Percentiles rank a stretch among this genome's conserved stretches.
These are phyloP conservation scores for Trilocha varians DNA, from an alignment of 2,888 invertebrate genomes.

Conservation along the genomic window DNA sequence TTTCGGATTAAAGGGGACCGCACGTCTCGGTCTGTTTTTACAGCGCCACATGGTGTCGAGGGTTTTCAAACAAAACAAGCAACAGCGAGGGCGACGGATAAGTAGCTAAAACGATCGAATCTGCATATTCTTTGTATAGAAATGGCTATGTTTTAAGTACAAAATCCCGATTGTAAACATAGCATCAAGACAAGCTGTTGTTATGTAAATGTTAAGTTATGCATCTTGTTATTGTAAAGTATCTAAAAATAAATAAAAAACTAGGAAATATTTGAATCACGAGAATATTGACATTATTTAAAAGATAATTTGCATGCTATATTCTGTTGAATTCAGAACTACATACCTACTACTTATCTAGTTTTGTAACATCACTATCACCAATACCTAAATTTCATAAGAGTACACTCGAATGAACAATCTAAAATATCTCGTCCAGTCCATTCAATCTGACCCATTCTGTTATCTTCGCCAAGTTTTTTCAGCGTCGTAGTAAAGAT, in stretches of 20 bases:
- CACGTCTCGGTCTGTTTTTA: constrained; percentile 51
- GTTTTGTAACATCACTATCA: no score
- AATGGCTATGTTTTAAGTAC: neutral
- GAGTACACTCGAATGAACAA: no score
- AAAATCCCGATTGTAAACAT: constrained; percentile 5
- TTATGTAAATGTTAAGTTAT: no score
- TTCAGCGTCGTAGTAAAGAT: constrained; percentile 30
- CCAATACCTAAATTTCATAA: no score
- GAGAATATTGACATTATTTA: no score
- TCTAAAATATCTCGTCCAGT: constrained; percentile 19
- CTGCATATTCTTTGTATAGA: constrained; percentile 11
- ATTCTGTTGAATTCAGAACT: no score
- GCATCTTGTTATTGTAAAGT: no score
- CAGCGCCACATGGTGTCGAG: constrained; percentile 56
- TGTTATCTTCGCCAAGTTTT: constrained; percentile 25
- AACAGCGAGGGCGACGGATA: constrained; percentile 23
- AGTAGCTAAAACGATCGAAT: constrained; percentile 26
- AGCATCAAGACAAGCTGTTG: constrained; percentile 14
- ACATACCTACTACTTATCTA: no score
- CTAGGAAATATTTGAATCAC: no score
- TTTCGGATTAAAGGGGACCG: constrained; percentile 52
- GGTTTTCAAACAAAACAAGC: constrained; percentile 41
- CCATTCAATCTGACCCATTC: constrained; percentile 26
- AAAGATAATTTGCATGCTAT: no score
- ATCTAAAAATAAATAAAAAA: no score